These are phyloP conservation scores for Portunus trituberculatus DNA, from an alignment of 1,140 invertebrate species.

Conservation along the genomic window DNA sequence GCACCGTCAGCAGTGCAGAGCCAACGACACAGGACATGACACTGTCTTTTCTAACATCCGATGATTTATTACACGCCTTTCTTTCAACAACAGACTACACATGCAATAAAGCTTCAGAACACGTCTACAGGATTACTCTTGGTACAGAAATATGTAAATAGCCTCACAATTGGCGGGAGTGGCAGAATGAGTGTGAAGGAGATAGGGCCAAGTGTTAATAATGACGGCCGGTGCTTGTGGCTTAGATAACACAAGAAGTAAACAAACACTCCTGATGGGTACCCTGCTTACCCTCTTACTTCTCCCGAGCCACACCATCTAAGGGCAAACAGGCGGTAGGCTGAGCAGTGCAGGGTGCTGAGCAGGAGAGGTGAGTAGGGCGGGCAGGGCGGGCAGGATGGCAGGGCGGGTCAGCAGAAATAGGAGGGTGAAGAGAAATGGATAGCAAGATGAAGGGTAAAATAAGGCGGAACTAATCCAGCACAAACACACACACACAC, in stretches of 20 bases:
- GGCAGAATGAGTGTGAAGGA: not conserved
- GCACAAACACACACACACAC: not conserved
- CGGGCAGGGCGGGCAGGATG: not conserved
- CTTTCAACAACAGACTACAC: too few relatives aligned
- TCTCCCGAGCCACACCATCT: not conserved
- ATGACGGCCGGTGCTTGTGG: not conserved
- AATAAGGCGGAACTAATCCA: not conserved
- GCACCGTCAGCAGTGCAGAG: too few relatives aligned
- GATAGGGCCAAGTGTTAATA: not conserved
- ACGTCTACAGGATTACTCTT: too few relatives aligned
- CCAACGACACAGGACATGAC: too few relatives aligned
- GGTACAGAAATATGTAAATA: too few relatives aligned
- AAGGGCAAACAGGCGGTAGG: not conserved
- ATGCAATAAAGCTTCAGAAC: too few relatives aligned
- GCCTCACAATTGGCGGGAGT: not conserved
- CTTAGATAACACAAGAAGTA: not conserved
- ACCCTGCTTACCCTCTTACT: not conserved
- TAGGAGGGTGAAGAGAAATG: too few relatives aligned
- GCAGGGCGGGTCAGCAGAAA: too few relatives aligned
- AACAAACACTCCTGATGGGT: conserved; percentile 20
- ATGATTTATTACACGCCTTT: too few relatives aligned
- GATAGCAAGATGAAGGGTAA: not conserved
- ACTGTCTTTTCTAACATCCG: too few relatives aligned
- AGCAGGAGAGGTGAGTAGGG: not conserved
- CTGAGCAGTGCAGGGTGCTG: not conserved